These are phyloP conservation scores for Hemibagrus wyckioides DNA, from an alignment of 2,113 vertebrate species.

Conservation along the genomic window DNA sequence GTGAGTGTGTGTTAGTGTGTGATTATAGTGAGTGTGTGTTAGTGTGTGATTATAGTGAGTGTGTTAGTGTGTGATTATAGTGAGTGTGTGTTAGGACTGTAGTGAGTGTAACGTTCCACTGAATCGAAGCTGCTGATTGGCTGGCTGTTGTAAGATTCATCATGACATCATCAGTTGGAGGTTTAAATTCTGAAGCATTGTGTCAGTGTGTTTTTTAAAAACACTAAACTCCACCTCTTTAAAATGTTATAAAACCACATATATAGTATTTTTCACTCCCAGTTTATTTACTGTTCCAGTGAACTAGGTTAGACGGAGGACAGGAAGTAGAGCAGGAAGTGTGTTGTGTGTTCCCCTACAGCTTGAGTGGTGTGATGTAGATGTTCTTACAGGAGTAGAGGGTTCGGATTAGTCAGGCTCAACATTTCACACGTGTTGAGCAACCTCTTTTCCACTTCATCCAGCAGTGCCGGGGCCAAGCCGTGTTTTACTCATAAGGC, in stretches of 20 bases:
- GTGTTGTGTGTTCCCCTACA: conserved; percentile 7
- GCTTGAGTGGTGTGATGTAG: neutral
- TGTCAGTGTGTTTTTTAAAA: too few species aligned
- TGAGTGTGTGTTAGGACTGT: neutral
- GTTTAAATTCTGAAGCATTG: too few species aligned
- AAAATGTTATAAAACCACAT: too few species aligned
- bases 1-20: neutral
- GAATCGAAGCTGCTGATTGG: too few species aligned
- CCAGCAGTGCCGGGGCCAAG: conserved; percentile 28
- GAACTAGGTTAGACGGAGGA: neutral
- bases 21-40: neutral
- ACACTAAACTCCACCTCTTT: too few species aligned
- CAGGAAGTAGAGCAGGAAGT: neutral
- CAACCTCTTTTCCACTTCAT: conserved; percentile 37
- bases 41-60: neutral
- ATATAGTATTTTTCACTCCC: too few species aligned
- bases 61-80: neutral
- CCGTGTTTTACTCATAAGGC: conserved; percentile 45
- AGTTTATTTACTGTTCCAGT: neutral
- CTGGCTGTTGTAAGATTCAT: too few species aligned
- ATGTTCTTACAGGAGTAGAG: conserved; percentile 7
- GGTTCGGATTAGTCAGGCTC: conserved; percentile 22
- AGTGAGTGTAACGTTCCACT: too few species aligned
- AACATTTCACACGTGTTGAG: conserved; percentile 34
- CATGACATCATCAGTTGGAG: too few species aligned